Conservation (phyloP, 2,888 invertebrate species). For the Calameuta idolon region DNA sequence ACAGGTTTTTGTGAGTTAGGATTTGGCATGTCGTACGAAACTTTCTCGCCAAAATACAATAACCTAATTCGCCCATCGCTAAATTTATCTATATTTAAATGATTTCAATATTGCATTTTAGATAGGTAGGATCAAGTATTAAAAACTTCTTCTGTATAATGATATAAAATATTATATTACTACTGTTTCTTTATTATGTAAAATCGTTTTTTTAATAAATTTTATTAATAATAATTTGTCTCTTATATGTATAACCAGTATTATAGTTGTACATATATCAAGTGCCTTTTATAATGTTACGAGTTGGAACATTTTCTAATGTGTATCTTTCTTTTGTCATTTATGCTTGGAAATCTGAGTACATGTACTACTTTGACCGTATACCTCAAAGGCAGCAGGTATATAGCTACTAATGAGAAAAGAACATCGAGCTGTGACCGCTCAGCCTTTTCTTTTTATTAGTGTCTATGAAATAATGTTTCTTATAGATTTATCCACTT, state of each 20-base stretch:
- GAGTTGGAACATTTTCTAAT: neutral
- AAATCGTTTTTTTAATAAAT: constrained; percentile 5
- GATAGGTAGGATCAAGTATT: constrained; percentile 1
- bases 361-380: too few relatives aligned
- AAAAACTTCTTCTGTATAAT: neutral
- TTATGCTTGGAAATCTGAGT: neutral
- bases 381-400: too few relatives aligned
- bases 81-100: neutral
- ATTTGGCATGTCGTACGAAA: neutral
- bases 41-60: neutral
- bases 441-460: too few relatives aligned
- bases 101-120: neutral
- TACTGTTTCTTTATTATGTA: neutral
- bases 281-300: neutral
- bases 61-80: neutral
- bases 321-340: neutral
- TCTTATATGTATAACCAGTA: neutral
- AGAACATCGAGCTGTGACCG: too few relatives aligned
- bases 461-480: neutral
- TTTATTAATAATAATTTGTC: neutral
- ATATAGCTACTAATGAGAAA: too few relatives aligned
- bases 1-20: neutral
- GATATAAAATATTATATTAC: neutral
- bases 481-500: neutral
- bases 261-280: neutral